Percentiles rank a stretch among this genome's conserved stretches.
These are phyloP conservation scores for Morpho deidamia DNA, from an alignment of 2,888 invertebrate genomes.

Conservation along the genomic window DNA sequence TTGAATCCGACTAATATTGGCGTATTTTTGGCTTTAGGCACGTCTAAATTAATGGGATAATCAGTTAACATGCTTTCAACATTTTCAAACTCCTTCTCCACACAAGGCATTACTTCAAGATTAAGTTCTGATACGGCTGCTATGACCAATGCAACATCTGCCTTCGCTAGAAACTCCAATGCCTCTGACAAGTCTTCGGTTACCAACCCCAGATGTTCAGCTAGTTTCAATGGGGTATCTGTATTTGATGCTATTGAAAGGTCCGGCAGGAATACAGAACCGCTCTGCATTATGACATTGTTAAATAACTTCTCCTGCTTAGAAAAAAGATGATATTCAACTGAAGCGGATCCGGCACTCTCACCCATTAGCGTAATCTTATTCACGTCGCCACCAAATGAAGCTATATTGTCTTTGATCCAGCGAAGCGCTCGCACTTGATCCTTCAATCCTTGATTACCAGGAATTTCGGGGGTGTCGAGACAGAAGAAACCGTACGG, in stretches of 20 bases:
- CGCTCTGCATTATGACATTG: constrained; percentile 48
- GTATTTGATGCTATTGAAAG: constrained; percentile 34
- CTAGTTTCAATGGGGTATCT: constrained; percentile 37
- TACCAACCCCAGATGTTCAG: constrained; percentile 36
- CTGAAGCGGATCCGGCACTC: constrained; percentile 47
- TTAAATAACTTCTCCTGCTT: constrained; percentile 39
- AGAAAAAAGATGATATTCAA: constrained; percentile 46
- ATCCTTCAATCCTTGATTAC: constrained; percentile 57
- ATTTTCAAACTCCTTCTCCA: constrained; percentile 40
- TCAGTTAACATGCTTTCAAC: constrained; percentile 39
- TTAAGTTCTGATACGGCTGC: constrained; percentile 25
- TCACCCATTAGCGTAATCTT: constrained; percentile 50
- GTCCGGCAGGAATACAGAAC: constrained; percentile 34
- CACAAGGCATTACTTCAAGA: constrained; percentile 28
- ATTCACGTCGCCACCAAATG: constrained; percentile 45
- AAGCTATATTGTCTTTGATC: constrained; percentile 44
- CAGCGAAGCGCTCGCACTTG: constrained; percentile 45
- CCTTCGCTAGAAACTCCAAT: constrained; percentile 33
- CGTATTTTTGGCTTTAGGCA: constrained; percentile 37
- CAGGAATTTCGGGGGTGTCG: constrained; percentile 43
- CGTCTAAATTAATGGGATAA: constrained; percentile 34
- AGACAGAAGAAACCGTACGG: constrained; percentile 59
- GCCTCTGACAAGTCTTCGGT: constrained; percentile 32
- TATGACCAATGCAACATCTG: constrained; percentile 32
- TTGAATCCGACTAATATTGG: constrained; percentile 46